Percentiles rank a stretch among this genome's conserved stretches.
Evolutionary conservation across 2,888 invertebrate species (phyloP).

Genomic region (Nineta flava): DNA sequence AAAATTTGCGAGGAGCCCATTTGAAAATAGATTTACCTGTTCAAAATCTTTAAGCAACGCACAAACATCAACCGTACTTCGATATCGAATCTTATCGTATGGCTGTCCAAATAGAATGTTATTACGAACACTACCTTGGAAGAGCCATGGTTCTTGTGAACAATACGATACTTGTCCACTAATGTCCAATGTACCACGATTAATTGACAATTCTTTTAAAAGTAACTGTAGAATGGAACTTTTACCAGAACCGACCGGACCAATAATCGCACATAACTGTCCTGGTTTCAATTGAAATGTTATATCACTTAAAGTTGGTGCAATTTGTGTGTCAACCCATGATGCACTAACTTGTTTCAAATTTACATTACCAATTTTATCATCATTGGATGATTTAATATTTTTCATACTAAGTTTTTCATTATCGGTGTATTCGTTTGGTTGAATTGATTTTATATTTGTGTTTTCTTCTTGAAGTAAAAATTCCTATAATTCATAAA

Average conservation of each 20-base stretch:
- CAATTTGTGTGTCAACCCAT: constrained; percentile 22
- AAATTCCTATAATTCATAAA: constrained; percentile 23
- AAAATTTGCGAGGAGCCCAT: not conserved
- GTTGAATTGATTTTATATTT: constrained; percentile 18
- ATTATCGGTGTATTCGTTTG: constrained; percentile 19
- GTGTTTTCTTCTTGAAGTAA: constrained; percentile 33
- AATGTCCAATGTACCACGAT: constrained; percentile 40
- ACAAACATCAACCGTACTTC: constrained; percentile 39
- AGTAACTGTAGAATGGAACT: constrained; percentile 49
- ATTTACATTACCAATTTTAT: not conserved
- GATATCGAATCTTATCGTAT: constrained; percentile 34
- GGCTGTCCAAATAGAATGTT: constrained; percentile 65
- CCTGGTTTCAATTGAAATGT: constrained; percentile 32
- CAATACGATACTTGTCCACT: constrained; percentile 53
- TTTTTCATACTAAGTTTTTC: constrained; percentile 15
- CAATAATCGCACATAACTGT: constrained; percentile 39
- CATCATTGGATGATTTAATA: constrained; percentile 16
- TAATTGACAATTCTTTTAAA: constrained; percentile 50
- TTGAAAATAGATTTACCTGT: constrained; percentile 18
- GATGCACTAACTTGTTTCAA: constrained; percentile 19
- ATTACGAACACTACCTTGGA: constrained; percentile 51
- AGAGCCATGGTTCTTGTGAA: constrained; percentile 68
- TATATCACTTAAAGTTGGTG: constrained; percentile 31
- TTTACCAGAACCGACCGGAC: constrained; percentile 54
- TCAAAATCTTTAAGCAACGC: constrained; percentile 51